These are phyloP conservation scores for Poeciliopsis retropinna DNA, from an alignment of 2,113 vertebrate genomes.

Conservation along the genomic window DNA sequence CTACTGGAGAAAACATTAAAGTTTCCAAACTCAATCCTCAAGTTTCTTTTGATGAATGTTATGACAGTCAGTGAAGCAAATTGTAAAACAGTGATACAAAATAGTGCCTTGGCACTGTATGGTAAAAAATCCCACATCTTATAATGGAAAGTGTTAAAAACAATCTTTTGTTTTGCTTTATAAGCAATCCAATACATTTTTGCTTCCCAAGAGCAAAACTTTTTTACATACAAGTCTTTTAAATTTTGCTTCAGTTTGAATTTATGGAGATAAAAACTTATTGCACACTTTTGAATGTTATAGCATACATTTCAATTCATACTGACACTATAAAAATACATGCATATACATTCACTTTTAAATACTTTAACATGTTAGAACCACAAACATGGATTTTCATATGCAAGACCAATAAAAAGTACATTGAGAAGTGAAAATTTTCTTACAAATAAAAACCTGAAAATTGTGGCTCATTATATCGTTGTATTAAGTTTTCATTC, in stretches of 20 bases:
- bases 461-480: neutral
- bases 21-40: constrained; percentile 20
- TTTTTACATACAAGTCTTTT: too few species aligned
- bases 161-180: neutral
- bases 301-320: neutral
- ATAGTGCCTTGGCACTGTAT: constrained; percentile 2
- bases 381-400: neutral
- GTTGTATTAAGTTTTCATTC: neutral
- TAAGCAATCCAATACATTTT: neutral
- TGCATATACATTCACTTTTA: neutral
- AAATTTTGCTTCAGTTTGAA: neutral
- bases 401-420: neutral
- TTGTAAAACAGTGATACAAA: constrained; percentile 1
- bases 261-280: neutral
- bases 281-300: neutral
- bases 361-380: neutral
- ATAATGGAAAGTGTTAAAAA: neutral
- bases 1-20: constrained; percentile 27
- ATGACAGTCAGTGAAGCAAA: constrained; percentile 36
- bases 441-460: neutral
- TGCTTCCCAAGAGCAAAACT: neutral
- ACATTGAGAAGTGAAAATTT: neutral
- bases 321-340: neutral
- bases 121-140: neutral
- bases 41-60: constrained; percentile 4